A percentile compares a stretch with the other conserved stretches of the same genome.
Evolutionary conservation across 2,797 vertebrate genomes (phyloP).

Genomic region (Rhincodon typus): DNA sequence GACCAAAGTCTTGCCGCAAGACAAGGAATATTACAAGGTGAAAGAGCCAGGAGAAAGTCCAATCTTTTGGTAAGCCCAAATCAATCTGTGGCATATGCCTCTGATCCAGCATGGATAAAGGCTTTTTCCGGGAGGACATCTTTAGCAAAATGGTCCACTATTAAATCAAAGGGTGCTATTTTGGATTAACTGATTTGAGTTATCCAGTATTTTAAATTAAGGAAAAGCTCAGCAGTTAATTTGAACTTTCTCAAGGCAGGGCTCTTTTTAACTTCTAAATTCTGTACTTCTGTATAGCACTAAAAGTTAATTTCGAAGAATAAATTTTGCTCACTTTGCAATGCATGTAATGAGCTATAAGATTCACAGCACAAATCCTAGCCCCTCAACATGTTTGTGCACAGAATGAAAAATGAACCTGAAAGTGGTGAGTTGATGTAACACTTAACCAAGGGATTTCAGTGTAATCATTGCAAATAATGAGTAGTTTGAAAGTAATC

Average conservation of each 20-base stretch:
- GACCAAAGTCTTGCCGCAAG: conserved; percentile 92
- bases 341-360: not conserved
- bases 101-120: no score
- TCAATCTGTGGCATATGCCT: not conserved
- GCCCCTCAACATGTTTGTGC: not conserved
- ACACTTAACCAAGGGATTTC: not conserved
- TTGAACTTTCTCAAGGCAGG: no score
- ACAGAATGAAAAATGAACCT: not conserved
- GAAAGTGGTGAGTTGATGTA: not conserved
- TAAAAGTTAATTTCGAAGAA: no score
- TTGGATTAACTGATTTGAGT: not conserved
- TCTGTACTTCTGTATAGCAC: no score
- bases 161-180: not conserved
- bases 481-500: not conserved
- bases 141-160: not conserved
- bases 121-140: not conserved
- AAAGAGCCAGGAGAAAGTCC: conserved; percentile 94
- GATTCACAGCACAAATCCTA: not conserved
- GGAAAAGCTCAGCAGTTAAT: not conserved
- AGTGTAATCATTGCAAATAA: not conserved
- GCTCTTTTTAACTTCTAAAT: no score
- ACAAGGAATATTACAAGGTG: conserved; percentile 97
- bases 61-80: conserved; percentile 84
- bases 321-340: not conserved
- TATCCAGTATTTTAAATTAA: not conserved